Evolutionary conservation across 2,113 vertebrate genomes (phyloP).

Genomic region (Thymallus thymallus): DNA sequence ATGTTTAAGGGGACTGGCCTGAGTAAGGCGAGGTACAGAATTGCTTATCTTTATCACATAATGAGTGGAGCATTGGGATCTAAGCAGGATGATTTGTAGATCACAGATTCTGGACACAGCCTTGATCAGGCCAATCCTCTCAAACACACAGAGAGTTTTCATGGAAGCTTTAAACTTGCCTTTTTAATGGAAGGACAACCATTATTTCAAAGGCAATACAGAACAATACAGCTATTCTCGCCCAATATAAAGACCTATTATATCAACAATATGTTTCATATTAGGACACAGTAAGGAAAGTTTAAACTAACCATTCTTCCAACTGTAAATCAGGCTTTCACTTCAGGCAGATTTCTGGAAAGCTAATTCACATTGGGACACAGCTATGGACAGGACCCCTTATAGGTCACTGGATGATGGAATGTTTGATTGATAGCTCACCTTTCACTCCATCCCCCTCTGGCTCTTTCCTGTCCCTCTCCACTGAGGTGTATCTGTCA

Average conservation of each 20-base stretch:
- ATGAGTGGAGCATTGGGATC: too few relatives aligned
- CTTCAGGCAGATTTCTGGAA: slow-evolving; percentile 42
- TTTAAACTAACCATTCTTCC: not conserved
- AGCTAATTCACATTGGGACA: slow-evolving; percentile 55
- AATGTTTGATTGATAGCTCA: slow-evolving; percentile 40
- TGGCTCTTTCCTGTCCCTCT: not conserved
- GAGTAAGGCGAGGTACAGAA: too few relatives aligned
- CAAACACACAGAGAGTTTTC: not conserved
- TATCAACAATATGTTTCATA: not conserved
- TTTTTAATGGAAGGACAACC: not conserved
- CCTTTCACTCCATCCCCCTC: not conserved
- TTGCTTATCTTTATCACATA: too few relatives aligned
- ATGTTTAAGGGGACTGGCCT: too few relatives aligned
- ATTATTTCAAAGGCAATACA: not conserved
- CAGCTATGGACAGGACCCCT: slow-evolving; percentile 20
- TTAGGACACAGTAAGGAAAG: not conserved
- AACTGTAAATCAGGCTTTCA: slow-evolving; percentile 9
- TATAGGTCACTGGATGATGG: slow-evolving; percentile 29
- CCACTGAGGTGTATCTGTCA: slow-evolving; percentile 12
- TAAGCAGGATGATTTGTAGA: too few relatives aligned
- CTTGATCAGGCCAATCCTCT: not conserved
- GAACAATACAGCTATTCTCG: not conserved
- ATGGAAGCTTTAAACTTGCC: not conserved
- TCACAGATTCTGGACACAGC: too few relatives aligned
- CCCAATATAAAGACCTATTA: not conserved